These are phyloP conservation scores for Tinea trinotella DNA, from an alignment of 2,888 invertebrate genomes.

Conservation along the genomic window DNA sequence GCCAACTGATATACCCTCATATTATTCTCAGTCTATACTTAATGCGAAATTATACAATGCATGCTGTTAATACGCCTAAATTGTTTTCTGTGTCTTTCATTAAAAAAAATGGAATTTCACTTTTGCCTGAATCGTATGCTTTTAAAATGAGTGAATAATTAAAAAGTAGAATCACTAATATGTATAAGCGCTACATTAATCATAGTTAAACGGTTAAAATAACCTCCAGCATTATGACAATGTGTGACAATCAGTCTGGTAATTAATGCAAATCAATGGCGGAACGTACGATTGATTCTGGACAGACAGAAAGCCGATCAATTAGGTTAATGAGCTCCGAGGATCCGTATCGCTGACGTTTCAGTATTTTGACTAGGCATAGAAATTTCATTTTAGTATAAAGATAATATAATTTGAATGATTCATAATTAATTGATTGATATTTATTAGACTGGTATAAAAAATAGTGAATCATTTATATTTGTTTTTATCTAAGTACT, in stretches of 20 bases:
- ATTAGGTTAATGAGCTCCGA: constrained; percentile 66
- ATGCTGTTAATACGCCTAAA: not conserved
- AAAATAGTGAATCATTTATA: too few relatives aligned
- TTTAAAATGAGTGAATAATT: not conserved
- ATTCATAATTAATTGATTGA: too few relatives aligned
- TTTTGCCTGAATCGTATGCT: not conserved
- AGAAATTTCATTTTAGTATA: constrained; percentile 20
- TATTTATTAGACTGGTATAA: too few relatives aligned
- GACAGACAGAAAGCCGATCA: constrained; percentile 64
- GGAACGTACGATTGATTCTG: constrained; percentile 59
- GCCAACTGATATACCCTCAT: not conserved
- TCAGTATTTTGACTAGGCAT: constrained; percentile 49
- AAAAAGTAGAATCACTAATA: constrained; percentile 6
- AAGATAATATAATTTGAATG: not conserved
- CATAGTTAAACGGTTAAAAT: constrained; percentile 11
- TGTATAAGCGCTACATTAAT: not conserved
- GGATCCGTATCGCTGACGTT: constrained; percentile 62
- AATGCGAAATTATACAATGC: not conserved
- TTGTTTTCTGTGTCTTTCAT: not conserved
- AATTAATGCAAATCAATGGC: constrained; percentile 70
- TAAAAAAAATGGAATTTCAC: not conserved
- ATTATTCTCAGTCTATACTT: not conserved
- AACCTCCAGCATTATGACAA: constrained; percentile 27
- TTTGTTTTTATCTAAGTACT: too few relatives aligned
- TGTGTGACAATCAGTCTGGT: constrained; percentile 59